Percentiles rank a stretch among this genome's conserved stretches.
Evolutionary conservation across 2,888 invertebrate species (phyloP).

Genomic region (Nemapogon koenigi): DNA sequence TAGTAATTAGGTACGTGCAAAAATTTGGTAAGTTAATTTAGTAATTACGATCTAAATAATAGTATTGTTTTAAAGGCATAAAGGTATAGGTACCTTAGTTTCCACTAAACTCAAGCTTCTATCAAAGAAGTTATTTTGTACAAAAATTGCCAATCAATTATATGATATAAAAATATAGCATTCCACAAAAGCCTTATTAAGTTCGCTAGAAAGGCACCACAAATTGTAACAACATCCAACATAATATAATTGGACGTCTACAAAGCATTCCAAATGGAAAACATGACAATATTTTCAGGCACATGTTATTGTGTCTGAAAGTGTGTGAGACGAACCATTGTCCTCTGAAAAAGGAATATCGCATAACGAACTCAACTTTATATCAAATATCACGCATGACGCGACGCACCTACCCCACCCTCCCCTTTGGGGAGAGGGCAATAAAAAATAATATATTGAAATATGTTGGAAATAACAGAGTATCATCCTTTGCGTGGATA

Average conservation of each 20-base stretch:
- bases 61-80: too few species aligned
- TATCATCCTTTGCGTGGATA: constrained; percentile 57
- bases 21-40: too few species aligned
- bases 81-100: too few species aligned
- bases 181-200: too few species aligned
- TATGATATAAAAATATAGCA: too few species aligned
- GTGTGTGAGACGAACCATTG: constrained; percentile 39
- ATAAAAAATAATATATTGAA: constrained; percentile 69
- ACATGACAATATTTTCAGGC: constrained; percentile 29
- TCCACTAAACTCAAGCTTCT: too few species aligned
- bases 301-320: constrained; percentile 50
- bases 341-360: constrained; percentile 63
- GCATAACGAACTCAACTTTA: constrained; percentile 64
- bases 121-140: too few species aligned
- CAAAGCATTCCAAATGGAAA: constrained; percentile 7
- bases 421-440: constrained; percentile 35
- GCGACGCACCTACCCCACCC: constrained; percentile 30
- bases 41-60: too few species aligned
- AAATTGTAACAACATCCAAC: constrained; percentile 10
- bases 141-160: too few species aligned
- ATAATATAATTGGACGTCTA: constrained; percentile 9
- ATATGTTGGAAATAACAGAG: constrained; percentile 66
- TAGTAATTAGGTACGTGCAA: too few species aligned
- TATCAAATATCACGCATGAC: constrained; percentile 66
- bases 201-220: neutral